Evolutionary conservation across 2,888 invertebrate genomes (phyloP).

Genomic region (Lutraria lutraria): DNA sequence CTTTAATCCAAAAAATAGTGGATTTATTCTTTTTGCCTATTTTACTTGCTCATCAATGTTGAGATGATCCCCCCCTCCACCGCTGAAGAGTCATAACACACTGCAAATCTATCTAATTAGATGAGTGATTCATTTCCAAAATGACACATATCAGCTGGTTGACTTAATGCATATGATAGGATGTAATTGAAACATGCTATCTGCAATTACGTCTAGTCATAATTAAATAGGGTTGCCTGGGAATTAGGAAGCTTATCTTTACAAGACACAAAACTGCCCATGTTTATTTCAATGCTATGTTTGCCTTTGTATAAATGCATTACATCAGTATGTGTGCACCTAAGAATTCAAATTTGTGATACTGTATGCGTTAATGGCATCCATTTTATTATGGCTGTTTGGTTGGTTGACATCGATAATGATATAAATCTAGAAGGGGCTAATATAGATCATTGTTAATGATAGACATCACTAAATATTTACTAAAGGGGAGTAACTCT

Average conservation of each 20-base stretch:
- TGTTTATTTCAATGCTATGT: not conserved
- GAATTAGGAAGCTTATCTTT: constrained; percentile 5
- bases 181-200: not conserved
- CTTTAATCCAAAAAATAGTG: no score
- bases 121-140: not conserved
- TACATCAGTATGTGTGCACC: not conserved
- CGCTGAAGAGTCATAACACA: not conserved
- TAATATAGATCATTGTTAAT: no score
- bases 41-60: not conserved
- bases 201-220: not conserved
- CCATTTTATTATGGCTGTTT: no score
- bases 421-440: no score
- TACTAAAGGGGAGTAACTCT: no score
- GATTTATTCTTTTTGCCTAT: no score
- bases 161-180: not conserved
- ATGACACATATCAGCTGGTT: not conserved
- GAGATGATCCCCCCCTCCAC: not conserved
- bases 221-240: not conserved
- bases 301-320: not conserved
- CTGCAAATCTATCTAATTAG: not conserved
- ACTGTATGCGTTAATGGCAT: no score
- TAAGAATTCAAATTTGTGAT: not conserved
- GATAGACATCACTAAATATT: no score
- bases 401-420: no score
- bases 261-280: constrained; percentile 5